These are phyloP conservation scores for Apis mellifera DNA, from an alignment of 1,140 invertebrate species.

Conservation along the genomic window DNA sequence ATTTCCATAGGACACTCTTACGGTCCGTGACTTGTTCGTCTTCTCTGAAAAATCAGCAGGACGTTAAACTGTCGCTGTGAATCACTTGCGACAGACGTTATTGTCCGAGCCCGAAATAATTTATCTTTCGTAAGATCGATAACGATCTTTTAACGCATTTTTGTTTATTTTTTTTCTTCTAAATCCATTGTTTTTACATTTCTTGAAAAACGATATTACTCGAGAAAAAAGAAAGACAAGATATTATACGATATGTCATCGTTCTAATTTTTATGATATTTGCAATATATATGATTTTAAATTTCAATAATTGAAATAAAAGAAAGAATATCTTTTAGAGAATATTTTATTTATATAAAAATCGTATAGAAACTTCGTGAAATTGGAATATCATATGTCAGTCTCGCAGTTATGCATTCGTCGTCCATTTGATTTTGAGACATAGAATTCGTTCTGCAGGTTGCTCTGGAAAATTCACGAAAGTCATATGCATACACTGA, in stretches of 20 bases:
- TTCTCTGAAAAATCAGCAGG: slow-evolving; percentile 36
- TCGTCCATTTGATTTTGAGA: slow-evolving; percentile 3
- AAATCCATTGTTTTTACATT: not conserved
- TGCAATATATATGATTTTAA: not conserved
- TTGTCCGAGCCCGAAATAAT: slow-evolving; percentile 15
- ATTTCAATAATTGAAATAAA: no score
- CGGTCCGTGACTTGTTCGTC: slow-evolving; percentile 71
- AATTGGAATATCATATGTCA: not conserved
- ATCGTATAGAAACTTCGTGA: not conserved
- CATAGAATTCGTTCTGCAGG: slow-evolving; percentile 63
- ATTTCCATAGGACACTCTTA: slow-evolving; percentile 71
- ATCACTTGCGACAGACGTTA: slow-evolving; percentile 3
- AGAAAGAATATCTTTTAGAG: not conserved
- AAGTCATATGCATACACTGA: slow-evolving; percentile 46
- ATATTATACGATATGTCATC: not conserved
- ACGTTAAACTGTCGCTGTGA: slow-evolving; percentile 26
- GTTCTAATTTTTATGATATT: not conserved
- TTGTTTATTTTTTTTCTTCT: not conserved
- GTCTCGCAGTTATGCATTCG: not conserved
- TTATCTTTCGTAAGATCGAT: slow-evolving; percentile 37
- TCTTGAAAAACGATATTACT: not conserved
- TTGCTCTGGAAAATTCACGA: slow-evolving; percentile 68
- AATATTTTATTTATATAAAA: not conserved
- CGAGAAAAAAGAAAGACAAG: not conserved
- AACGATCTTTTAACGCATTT: not conserved